Conservation (phyloP, 2,888 invertebrate species). For the Mesoligia furuncula region DNA sequence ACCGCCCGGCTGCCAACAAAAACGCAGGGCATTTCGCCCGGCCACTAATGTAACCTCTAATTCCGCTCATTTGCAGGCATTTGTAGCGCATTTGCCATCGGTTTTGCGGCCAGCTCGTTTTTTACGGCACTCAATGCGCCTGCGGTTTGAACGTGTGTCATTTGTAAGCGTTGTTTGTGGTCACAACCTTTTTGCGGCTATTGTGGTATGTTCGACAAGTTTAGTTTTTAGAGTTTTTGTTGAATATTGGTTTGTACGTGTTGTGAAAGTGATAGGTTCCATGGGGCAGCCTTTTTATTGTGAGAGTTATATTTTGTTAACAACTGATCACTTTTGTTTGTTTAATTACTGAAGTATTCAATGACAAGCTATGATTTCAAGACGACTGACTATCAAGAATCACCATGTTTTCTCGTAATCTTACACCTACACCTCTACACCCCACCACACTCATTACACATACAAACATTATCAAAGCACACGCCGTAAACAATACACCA, state of each 20-base stretch:
- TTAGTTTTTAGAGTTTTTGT: conserved; percentile 42
- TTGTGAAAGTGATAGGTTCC: conserved; percentile 12
- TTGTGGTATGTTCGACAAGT: conserved; percentile 52
- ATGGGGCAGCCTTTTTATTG: neutral
- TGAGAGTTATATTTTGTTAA: neutral
- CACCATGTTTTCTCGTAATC: neutral
- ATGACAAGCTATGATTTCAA: neutral
- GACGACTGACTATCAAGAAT: neutral
- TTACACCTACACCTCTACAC: no score
- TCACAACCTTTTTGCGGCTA: conserved; percentile 51
- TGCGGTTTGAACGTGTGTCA: conserved; percentile 57
- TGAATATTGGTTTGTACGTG: conserved; percentile 2
- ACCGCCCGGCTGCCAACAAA: conserved; percentile 61
- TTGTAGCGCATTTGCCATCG: conserved; percentile 67
- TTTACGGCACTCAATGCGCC: conserved; percentile 58
- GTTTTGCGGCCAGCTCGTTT: conserved; percentile 65
- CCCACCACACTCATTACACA: neutral
- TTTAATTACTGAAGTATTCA: neutral
- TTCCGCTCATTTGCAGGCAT: conserved; percentile 71
- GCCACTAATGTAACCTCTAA: conserved; percentile 69
- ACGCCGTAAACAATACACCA: conserved; percentile 53
- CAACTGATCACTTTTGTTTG: neutral
- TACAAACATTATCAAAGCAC: conserved; percentile 44
- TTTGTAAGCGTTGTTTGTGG: conserved; percentile 61
- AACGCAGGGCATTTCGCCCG: conserved; percentile 63